These are phyloP conservation scores for Pseudochromis fuscus DNA, from an alignment of 2,797 vertebrate species.

Conservation along the genomic window DNA sequence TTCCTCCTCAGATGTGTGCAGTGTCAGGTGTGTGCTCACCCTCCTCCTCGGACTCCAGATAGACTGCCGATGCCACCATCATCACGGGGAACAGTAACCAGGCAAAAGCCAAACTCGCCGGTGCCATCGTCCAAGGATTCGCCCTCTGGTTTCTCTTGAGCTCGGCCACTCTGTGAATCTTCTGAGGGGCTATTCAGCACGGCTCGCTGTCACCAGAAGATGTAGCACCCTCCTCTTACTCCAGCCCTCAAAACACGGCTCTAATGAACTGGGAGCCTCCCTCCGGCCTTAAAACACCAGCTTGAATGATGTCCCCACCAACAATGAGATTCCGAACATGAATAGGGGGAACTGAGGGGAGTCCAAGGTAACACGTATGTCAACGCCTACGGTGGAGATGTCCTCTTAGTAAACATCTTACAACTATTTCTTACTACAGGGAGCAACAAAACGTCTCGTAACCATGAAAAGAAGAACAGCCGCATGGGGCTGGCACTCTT, in stretches of 20 bases:
- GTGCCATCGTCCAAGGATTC: constrained; percentile 75
- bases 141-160: constrained; percentile 44
- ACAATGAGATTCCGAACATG: constrained; percentile 86
- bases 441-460: constrained; percentile 74
- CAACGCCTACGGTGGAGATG: constrained; percentile 63
- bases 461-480: constrained; percentile 74
- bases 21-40: constrained; percentile 67
- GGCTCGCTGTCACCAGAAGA: constrained; percentile 75
- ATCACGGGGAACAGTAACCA: constrained; percentile 75
- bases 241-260: constrained; percentile 71
- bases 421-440: constrained; percentile 66
- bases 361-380: constrained; percentile 80
- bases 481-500: constrained; percentile 61
- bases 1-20: background rate
- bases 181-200: constrained; percentile 63
- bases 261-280: constrained; percentile 82
- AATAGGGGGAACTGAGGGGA: constrained; percentile 78
- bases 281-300: constrained; percentile 82
- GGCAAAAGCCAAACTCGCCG: constrained; percentile 63
- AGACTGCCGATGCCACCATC: constrained; percentile 58
- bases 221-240: constrained; percentile 59
- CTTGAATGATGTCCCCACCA: constrained; percentile 81
- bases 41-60: constrained; percentile 68
- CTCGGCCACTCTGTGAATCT: constrained; percentile 66
- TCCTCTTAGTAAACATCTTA: constrained; percentile 81